phyloP scores from a whole-genome alignment of 2,888 invertebrate genomes.

The Myathropa florea region DNA sequence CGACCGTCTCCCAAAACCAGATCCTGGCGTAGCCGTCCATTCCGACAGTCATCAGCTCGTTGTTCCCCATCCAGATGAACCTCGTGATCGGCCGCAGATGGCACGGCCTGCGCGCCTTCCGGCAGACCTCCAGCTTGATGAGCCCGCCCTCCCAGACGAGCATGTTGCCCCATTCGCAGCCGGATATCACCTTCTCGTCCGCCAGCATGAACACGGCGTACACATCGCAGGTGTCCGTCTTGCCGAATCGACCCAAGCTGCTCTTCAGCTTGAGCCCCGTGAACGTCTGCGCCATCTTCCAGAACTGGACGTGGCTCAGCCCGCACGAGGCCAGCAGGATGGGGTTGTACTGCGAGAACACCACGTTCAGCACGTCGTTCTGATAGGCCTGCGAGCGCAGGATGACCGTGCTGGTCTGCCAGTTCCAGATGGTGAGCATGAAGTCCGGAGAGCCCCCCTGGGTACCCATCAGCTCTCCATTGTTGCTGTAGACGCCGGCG shows the following conservation, averaged over 20 bases:
- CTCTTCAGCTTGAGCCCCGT: slow-evolving; percentile 95
- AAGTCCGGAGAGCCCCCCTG: slow-evolving; percentile 92
- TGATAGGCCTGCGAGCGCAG: slow-evolving; percentile 91
- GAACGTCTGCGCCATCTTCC: slow-evolving; percentile 96
- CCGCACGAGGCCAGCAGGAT: slow-evolving; percentile 91
- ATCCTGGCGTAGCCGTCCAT: slow-evolving; percentile 90
- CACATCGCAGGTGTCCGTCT: slow-evolving; percentile 95
- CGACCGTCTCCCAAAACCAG: slow-evolving; percentile 96
- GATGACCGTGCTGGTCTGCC: slow-evolving; percentile 88
- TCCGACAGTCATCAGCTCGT: slow-evolving; percentile 81
- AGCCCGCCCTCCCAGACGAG: slow-evolving; percentile 94
- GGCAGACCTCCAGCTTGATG: slow-evolving; percentile 91
- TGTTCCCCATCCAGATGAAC: slow-evolving; percentile 77
- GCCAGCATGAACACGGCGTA: slow-evolving; percentile 91
- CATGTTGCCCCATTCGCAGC: slow-evolving; percentile 95
- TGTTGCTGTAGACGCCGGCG: slow-evolving; percentile 89
- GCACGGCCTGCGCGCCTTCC: slow-evolving; percentile 87
- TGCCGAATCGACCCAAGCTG: slow-evolving; percentile 93
- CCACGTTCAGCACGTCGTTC: slow-evolving; percentile 89
- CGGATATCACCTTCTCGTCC: slow-evolving; percentile 93
- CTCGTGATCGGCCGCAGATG: slow-evolving; percentile 87
- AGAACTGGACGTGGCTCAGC: slow-evolving; percentile 91
- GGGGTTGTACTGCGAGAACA: slow-evolving; percentile 90
- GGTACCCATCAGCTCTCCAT: slow-evolving; percentile 88
- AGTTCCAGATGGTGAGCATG: slow-evolving; percentile 93